Conservation (phyloP, 1,140 invertebrate genomes). For the Drosophila suzukii region DNA sequence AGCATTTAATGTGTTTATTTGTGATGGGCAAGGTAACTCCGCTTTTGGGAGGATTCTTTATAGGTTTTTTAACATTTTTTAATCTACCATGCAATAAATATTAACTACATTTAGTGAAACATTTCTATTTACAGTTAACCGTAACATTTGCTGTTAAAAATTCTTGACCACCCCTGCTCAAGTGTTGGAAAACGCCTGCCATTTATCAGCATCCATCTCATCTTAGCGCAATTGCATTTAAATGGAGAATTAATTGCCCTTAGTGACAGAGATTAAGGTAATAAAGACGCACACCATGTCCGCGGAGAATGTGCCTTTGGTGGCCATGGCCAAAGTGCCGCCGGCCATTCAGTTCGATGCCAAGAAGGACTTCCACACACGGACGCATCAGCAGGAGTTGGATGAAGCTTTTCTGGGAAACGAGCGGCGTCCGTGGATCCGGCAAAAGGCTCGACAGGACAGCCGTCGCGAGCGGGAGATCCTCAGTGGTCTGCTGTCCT, state of each 20-base stretch:
- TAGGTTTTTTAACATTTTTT: too few relatives aligned
- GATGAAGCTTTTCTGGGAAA: slow-evolving; percentile 53
- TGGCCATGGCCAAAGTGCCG: slow-evolving; percentile 10
- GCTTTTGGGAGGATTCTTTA: neutral
- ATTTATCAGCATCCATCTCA: neutral
- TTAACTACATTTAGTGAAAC: neutral
- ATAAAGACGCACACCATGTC: slow-evolving; percentile 29
- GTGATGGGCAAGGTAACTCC: too few relatives aligned
- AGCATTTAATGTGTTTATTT: slow-evolving; percentile 12
- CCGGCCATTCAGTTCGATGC: slow-evolving; percentile 48
- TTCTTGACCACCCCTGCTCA: neutral
- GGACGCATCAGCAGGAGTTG: slow-evolving; percentile 44
- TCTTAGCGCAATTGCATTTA: slow-evolving; percentile 23
- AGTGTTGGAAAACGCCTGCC: slow-evolving; percentile 8
- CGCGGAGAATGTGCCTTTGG: slow-evolving; percentile 38
- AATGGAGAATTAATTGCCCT: slow-evolving; percentile 9
- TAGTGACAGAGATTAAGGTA: neutral
- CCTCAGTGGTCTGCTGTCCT: slow-evolving; percentile 22
- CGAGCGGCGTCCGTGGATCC: slow-evolving; percentile 33
- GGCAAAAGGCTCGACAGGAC: slow-evolving; percentile 1
- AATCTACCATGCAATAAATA: neutral
- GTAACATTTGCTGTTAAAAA: neutral
- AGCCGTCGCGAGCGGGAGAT: slow-evolving; percentile 34
- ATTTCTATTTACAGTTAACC: neutral
- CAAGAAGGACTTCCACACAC: slow-evolving; percentile 55